Evolutionary conservation across 2,113 vertebrate genomes (phyloP), one percentile per base, ranked within the genome.

Genomic region (Zapus hudsonius): DNA sequence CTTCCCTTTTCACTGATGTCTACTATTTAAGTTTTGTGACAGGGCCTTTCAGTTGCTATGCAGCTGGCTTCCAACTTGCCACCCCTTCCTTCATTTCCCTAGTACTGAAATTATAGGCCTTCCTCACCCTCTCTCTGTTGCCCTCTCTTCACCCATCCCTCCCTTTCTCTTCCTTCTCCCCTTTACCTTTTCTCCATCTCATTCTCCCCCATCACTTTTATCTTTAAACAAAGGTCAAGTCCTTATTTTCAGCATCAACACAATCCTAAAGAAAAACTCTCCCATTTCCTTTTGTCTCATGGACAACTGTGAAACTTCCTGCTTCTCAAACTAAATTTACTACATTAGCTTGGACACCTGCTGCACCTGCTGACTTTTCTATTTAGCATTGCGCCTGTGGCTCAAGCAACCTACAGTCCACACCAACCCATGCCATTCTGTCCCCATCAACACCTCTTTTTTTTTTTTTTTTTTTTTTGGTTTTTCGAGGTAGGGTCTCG

Each of bases 241-340:
- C 10, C 44, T 52, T 40, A 11, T 73, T 66, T 82, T 38, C 8
- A 20, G 72, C 23, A 72, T 67, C 22, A n/a, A n/a, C 10, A 61
- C 8, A 79, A 47, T 85, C 42, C 23, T 57, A 79, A 76, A 42
- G 52, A 66, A 38, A 86, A 92, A 70, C 27, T 75, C 31, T 84
- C 31, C 27, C 10, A 64, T 63, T 79, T 63, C 16, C 27, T 23
- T 70, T 38, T 75, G 25, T 11, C 31, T 57, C 4, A 16, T 10
- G 44, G 52, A 61, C 66, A 92, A 82, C 33, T 84, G 61, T 52
- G 69, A 78, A 75, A 74, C 25, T 15, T 72, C n/a, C 22, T 70
- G n/a, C 42, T 61, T 82, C 38, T 79, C 13, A 86, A 84, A 33
- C 7, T 47, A 90, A 88, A 89, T 66, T 74, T 44, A 76, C 7